Percentiles rank a stretch among this genome's conserved stretches.
Evolutionary conservation across 2,113 vertebrate genomes (phyloP).

Genomic region (Marmota flaviventris): DNA sequence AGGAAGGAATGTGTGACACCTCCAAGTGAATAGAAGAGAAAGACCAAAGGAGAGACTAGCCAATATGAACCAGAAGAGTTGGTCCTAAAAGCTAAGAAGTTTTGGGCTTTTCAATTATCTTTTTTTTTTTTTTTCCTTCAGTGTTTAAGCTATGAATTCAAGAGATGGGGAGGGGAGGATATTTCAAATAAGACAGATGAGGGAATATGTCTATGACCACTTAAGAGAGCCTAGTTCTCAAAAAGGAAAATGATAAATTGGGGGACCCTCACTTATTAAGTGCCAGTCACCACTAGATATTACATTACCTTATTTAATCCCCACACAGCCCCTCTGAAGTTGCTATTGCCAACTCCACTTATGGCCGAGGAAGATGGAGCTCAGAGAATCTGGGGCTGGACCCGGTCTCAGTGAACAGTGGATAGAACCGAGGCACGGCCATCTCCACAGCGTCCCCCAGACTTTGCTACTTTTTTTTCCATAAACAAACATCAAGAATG

Average conservation of each 20-base stretch:
- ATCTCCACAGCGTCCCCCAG: background rate
- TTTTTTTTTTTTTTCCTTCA: background rate
- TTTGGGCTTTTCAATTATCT: background rate
- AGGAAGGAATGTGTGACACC: background rate
- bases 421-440: background rate
- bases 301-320: background rate
- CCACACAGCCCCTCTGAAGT: background rate
- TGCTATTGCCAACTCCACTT: background rate
- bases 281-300: background rate
- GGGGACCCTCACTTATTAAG: background rate
- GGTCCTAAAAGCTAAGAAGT: background rate
- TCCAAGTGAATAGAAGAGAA: background rate
- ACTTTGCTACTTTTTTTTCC: background rate
- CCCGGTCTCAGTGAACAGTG: background rate
- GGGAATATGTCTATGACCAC: background rate
- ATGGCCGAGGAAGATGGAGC: background rate
- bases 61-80: rapidly evolving
- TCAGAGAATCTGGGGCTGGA: background rate
- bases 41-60: background rate
- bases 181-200: background rate
- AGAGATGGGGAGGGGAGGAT: background rate
- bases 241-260: background rate
- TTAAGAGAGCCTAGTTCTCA: background rate
- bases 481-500: background rate
- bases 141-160: background rate